phyloP scores from a whole-genome alignment of 2,113 vertebrate genomes.

The Sceloporus undulatus region DNA sequence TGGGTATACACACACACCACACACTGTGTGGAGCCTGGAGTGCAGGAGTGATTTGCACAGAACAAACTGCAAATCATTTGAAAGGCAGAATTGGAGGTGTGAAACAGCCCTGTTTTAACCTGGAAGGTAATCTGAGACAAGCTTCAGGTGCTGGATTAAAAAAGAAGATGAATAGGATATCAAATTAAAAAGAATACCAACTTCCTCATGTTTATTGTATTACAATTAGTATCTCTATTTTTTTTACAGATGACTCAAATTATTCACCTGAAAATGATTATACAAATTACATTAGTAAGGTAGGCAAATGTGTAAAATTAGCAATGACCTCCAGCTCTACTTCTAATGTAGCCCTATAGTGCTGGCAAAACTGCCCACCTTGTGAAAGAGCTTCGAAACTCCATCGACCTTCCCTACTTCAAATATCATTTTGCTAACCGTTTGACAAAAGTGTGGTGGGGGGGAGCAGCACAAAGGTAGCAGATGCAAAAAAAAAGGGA shows the following conservation, averaged over 20 bases:
- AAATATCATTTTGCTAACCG: constrained; percentile 69
- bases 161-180: neutral
- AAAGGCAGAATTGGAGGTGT: neutral
- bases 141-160: neutral
- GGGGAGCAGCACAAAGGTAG: constrained; percentile 70
- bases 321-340: constrained; percentile 7
- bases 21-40: too few species aligned
- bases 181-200: neutral
- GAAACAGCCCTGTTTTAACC: neutral
- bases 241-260: neutral
- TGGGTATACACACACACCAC: too few species aligned
- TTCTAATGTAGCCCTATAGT: neutral
- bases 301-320: constrained; percentile 13
- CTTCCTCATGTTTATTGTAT: neutral
- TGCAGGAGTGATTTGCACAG: too few species aligned
- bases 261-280: constrained; percentile 5
- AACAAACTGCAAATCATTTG: too few species aligned
- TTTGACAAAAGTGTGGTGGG: constrained; percentile 54
- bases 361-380: neutral
- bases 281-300: constrained; percentile 4
- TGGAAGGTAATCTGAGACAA: neutral
- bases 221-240: too few species aligned
- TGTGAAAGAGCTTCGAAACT: constrained; percentile 55
- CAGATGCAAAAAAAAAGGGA: constrained; percentile 78
- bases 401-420: neutral